Evolutionary conservation across 1,140 invertebrate species (phyloP), one percentile per base, ranked within the genome.

Genomic region (Psilanteris sp.): DNA sequence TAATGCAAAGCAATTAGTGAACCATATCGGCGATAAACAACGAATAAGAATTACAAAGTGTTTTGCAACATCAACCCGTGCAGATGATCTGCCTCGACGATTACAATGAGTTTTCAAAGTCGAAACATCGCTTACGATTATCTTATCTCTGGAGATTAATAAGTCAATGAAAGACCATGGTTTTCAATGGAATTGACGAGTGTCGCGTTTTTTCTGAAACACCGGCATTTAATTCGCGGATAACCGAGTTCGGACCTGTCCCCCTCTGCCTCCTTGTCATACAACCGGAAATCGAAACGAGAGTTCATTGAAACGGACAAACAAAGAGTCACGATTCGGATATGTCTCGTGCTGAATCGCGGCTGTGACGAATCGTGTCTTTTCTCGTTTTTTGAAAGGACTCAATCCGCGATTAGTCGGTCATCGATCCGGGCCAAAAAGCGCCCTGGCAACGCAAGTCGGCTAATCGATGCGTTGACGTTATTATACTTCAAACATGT

Each of bases 401-500:
- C 32, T 67, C 48, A 54, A 77, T 73, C 62, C 39, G 36, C 52
- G 74, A 81, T 84, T 78, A 79, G 74, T 22, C 61, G 77, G 68
- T 55, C 79, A 84, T 83, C 79, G 83, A 84, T 80, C 77, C 62
- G 48, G 27, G 36, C 66, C 54, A 48, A 62, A 74, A 75, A 72
- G 76, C 57, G 55, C 73, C 82, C 66, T 85, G 81, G 83, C 81
- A 85, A 85, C 82, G 78, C 59, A 18, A 68, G 34, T 39, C 61
- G 41, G 79, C 77, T 85, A 85, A 85, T 85, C 83, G 79, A 85
- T 84, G 78, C 46, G 27, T 62, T 59, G 46, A 70, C 55, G 37
- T 72, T 78, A 67, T 64, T 71, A 77, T 46, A 48, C 50, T 43
- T 26, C 36, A 24, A 46, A 44, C 55, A 50, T 48, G 34, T 68